Evolutionary conservation across 2,888 invertebrate genomes (phyloP), one percentile per base, ranked within the genome.

Genomic region (Crioceris asparagi): DNA sequence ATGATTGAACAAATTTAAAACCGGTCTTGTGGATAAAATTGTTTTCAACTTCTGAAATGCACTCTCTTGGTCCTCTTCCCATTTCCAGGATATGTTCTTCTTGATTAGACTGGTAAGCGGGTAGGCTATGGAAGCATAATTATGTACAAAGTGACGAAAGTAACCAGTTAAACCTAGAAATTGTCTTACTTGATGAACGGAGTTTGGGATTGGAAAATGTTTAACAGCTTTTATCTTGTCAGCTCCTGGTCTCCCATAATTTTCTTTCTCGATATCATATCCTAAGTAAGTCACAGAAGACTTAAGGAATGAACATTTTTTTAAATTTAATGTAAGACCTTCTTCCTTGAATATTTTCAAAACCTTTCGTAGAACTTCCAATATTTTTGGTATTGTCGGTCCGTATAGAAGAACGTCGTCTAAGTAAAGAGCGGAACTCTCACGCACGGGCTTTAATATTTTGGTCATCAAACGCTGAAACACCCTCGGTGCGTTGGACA

Each of bases 401-500:
- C 38, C 29, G 6, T 26, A 17, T 8, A 45, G 17, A 14, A 46
- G 23, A n/a, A 45, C 29, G 23, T 45, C 45, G 21, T 45, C 41
- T 8, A 45, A 8, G 32, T 42, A 45, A 16, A 30, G 10, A 4
- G 40, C 43, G 2, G 29, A 17, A 16, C 15, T 12, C 17, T 11
- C 12, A 14, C 33, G 23, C 8, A 30, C 8, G 14, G 32, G 29
- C 16, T 12, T 18, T 3, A 39, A 19, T 12, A 39, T 30, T 11
- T 25, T 18, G 27, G 36, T 41, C 18, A 42, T 38, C 2, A 53
- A 40, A 17, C 53, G 35, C 36, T 57, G 56, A 43, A 59, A 62
- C 10, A 53, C 53, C 16, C 47, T 46, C 3, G 57, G 56, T 1
- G 57, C 56, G 34, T 60, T 60, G 2, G 30, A 16, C 4, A 30